Percentiles rank a stretch among this genome's conserved stretches.
Conservation (phyloP, 2,797 vertebrate species). For the Iguana delicatissima region DNA sequence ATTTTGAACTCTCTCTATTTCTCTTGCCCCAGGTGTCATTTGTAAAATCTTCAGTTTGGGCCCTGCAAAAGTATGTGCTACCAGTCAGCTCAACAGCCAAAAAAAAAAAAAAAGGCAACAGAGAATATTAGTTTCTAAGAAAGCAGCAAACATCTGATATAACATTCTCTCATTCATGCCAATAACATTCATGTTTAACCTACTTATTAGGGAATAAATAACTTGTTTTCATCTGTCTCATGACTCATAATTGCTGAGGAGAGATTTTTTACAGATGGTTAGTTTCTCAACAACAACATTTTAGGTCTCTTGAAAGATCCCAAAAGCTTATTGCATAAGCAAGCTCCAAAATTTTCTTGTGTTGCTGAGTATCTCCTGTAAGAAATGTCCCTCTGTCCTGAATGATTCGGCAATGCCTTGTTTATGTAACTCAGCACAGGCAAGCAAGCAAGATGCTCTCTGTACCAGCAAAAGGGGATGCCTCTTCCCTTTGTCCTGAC, state of each 20-base stretch:
- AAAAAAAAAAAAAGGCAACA: rapidly evolving
- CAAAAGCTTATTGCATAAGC: background rate
- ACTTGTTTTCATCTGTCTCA: constrained; percentile 8
- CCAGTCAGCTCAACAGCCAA: background rate
- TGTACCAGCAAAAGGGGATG: background rate
- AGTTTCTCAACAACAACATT: constrained; percentile 14
- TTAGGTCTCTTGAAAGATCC: constrained; percentile 20
- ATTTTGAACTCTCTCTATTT: background rate
- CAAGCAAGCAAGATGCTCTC: background rate
- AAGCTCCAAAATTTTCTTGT: background rate
- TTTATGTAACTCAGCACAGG: background rate
- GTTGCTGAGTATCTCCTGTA: background rate
- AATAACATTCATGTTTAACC: constrained; percentile 17
- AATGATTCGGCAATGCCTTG: background rate
- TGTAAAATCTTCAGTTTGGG: background rate
- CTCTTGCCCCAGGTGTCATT: background rate
- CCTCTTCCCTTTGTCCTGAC: background rate
- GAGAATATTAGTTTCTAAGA: constrained; percentile 17
- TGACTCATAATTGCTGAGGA: constrained; percentile 16
- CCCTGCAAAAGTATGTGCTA: background rate
- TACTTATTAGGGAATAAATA: background rate
- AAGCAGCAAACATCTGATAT: constrained; percentile 8
- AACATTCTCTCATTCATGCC: background rate
- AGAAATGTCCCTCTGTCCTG: background rate
- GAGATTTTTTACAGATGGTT: background rate